Percentiles rank a stretch among this genome's conserved stretches.
Conservation (phyloP, 2,113 vertebrate species). For the Coturnix japonica region DNA sequence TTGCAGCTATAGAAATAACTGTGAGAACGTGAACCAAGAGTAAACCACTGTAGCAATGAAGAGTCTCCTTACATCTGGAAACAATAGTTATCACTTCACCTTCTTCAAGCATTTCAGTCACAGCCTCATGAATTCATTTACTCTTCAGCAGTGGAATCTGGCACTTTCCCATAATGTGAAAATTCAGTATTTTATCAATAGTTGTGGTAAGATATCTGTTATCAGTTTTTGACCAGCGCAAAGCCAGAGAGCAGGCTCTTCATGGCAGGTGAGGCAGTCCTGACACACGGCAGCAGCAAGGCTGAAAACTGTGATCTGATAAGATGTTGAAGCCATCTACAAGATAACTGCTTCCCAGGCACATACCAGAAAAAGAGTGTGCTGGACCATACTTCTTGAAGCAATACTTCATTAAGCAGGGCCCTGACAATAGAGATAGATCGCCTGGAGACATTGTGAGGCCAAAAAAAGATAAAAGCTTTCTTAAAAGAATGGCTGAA, state of each 20-base stretch:
- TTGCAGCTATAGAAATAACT: not conserved
- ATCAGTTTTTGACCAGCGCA: not conserved
- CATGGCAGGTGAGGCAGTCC: not conserved
- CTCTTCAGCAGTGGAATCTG: not conserved
- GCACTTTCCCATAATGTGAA: not conserved
- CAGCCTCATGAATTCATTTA: not conserved
- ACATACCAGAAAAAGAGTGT: not conserved
- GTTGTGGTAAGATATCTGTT: not conserved
- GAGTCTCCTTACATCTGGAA: not conserved
- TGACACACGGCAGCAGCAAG: not conserved
- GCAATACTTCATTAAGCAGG: constrained; percentile 33
- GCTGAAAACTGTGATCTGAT: not conserved
- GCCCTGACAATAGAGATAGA: constrained; percentile 48
- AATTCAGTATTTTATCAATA: not conserved
- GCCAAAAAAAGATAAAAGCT: constrained; percentile 66
- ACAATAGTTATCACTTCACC: not conserved
- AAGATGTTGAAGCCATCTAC: not conserved
- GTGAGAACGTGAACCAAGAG: not conserved
- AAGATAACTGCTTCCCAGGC: constrained; percentile 29
- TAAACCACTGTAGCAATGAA: not conserved
- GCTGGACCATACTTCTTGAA: constrained; percentile 10
- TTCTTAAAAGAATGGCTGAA: constrained; percentile 55
- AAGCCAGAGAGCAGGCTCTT: not conserved
- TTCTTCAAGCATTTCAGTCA: not conserved
- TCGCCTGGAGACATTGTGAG: constrained; percentile 7